These are phyloP conservation scores for Zosterops lateralis DNA, from an alignment of 2,113 vertebrate species.

Conservation along the genomic window DNA sequence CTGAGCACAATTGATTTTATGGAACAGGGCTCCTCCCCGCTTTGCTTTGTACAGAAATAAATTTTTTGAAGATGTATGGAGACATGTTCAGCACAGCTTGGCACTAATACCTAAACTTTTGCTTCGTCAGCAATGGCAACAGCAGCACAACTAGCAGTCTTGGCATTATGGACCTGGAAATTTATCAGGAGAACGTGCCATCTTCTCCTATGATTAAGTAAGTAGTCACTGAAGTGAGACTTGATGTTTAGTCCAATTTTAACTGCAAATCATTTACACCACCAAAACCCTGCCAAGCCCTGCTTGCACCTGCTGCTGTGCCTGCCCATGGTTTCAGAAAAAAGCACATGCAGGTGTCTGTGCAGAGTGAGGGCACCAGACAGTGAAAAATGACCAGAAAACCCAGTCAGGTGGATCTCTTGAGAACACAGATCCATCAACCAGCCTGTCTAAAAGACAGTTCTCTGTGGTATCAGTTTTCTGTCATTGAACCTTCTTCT, in stretches of 20 bases:
- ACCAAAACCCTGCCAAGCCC: constrained; percentile 27
- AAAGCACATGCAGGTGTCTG: neutral
- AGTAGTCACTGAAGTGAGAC: constrained; percentile 68
- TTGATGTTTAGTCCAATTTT: constrained; percentile 65
- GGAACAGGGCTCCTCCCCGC: neutral
- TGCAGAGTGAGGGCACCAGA: neutral
- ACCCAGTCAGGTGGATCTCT: neutral
- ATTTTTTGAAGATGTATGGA: constrained; percentile 1
- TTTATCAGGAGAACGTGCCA: constrained; percentile 84
- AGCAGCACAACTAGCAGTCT: constrained; percentile 93
- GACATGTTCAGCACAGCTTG: constrained; percentile 43
- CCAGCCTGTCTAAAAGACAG: neutral
- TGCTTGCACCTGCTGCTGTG: constrained; percentile 50
- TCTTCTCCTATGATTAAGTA: constrained; percentile 86
- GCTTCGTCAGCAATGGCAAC: constrained; percentile 90
- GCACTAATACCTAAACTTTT: constrained; percentile 80
- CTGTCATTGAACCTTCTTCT: neutral
- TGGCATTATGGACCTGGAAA: constrained; percentile 89
- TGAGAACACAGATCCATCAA: neutral
- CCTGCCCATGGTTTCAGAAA: neutral
- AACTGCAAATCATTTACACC: constrained; percentile 34
- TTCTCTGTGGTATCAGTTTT: neutral
- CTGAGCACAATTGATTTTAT: neutral
- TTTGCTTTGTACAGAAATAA: neutral
- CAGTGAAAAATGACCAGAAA: neutral